Base-by-base conservation (phyloP, 2,888 invertebrate genomes). In the Mythimna pallens region DNA sequence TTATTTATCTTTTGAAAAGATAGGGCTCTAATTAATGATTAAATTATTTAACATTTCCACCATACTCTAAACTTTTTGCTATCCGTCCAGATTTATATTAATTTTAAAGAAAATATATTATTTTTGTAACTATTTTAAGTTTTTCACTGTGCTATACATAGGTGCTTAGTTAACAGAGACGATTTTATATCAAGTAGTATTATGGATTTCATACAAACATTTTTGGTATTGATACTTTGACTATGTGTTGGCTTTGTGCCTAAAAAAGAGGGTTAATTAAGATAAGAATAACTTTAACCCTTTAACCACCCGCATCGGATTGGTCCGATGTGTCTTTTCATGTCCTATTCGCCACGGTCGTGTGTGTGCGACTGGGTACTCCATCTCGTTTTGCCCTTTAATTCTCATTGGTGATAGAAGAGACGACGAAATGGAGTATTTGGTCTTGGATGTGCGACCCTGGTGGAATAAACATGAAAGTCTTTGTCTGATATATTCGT, bases 51-150 rank as follows among this genome's bases (percentile, higher is more conserved):
- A 64, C 34, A 78, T 78, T 81, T 81, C 43, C 68, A 70, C 61
- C 0, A 20, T 5, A 58, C 54, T n/a, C 10, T 9, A 57, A 36
- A 17, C n/a, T 76, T 75, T 82, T 78, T 61, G 73, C 52, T 65
- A 70, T 86, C 86, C 86, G 86, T 86, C 86, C 86, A 86, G 61
- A 75, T 81, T 72, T 83, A 66, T 70, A 78, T 71, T 77, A 73
- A 76, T 67, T 75, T 81, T 82, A 73, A 74, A 52, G 61, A 43
- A 74, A 25, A 55, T 73, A 61, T 78, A 67, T 78, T 84, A 76
- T 81, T 73, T 75, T 78, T 81, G 70, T 76, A 82, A 78, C 69
- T 74, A 74, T 70, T 59, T 70, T 82, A 73, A 70, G 68, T 80
- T 79, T 79, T 73, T 74, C 72, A 73, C 34, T 54, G 74, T 83